Conservation (phyloP, 1,140 invertebrate species). For the Bathynomus jamesi region DNA sequence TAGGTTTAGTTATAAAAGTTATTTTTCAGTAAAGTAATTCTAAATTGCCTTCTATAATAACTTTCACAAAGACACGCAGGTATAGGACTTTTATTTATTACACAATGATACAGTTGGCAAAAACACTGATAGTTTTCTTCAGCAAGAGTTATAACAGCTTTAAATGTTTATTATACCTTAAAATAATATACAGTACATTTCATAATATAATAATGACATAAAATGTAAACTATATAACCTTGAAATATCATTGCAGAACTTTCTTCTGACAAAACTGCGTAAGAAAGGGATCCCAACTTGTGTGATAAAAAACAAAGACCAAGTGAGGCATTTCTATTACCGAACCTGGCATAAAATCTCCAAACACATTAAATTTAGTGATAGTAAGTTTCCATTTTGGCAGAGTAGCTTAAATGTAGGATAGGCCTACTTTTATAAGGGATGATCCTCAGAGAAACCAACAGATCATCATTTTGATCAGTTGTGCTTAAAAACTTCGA, state of each 20-base stretch:
- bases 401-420: background rate
- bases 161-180: too few relatives aligned
- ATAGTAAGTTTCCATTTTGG: constrained; percentile 54
- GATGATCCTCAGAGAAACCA: background rate
- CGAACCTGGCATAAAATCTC: constrained; percentile 90
- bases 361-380: constrained; percentile 76
- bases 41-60: too few relatives aligned
- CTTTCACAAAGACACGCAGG: too few relatives aligned
- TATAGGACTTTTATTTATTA: too few relatives aligned
- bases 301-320: constrained; percentile 72
- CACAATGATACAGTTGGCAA: too few relatives aligned
- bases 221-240: too few relatives aligned
- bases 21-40: too few relatives aligned
- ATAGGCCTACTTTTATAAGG: background rate
- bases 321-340: constrained; percentile 91
- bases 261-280: constrained; percentile 18
- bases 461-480: background rate
- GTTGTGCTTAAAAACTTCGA: background rate
- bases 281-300: constrained; percentile 54
- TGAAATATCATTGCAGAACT: constrained; percentile 15
- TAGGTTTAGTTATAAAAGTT: too few relatives aligned
- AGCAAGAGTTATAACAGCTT: too few relatives aligned
- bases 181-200: too few relatives aligned
- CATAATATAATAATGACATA: too few relatives aligned
- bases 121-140: too few relatives aligned